These are phyloP conservation scores for Sinella curviseta DNA, from an alignment of 1,140 invertebrate genomes.

Conservation along the genomic window DNA sequence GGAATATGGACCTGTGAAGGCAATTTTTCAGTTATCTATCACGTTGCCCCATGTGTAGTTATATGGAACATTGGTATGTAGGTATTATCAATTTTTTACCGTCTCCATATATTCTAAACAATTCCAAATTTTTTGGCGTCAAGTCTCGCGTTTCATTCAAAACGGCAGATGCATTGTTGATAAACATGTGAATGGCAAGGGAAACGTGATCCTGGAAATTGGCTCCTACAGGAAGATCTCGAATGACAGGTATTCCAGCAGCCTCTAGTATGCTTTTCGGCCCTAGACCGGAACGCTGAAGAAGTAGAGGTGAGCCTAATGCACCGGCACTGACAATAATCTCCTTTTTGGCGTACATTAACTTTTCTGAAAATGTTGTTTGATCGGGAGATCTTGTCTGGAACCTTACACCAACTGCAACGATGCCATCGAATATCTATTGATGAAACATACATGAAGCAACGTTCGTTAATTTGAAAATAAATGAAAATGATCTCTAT, in stretches of 20 bases:
- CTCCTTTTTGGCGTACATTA: constrained; percentile 46
- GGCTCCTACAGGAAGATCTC: constrained; percentile 59
- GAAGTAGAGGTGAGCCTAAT: constrained; percentile 49
- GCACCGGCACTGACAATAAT: constrained; percentile 52
- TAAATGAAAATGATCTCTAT: background rate
- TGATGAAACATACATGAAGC: background rate
- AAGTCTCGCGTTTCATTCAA: background rate
- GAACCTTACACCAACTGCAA: background rate
- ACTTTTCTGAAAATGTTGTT: background rate
- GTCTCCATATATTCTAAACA: background rate
- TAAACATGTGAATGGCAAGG: background rate
- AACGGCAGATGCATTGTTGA: background rate
- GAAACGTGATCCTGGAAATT: constrained; percentile 54
- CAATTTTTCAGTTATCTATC: too few relatives aligned
- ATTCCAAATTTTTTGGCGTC: background rate
- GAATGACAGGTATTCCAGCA: constrained; percentile 29
- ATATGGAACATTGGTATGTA: background rate
- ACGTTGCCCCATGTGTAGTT: background rate
- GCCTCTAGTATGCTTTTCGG: constrained; percentile 52
- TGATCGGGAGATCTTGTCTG: background rate
- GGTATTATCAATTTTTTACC: background rate
- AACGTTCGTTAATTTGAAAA: background rate
- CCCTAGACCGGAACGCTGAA: constrained; percentile 56
- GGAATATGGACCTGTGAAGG: background rate
- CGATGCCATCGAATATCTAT: background rate